These are phyloP conservation scores for Hippocampus guttulatus DNA, from an alignment of 2,113 vertebrate species.

Conservation along the genomic window DNA sequence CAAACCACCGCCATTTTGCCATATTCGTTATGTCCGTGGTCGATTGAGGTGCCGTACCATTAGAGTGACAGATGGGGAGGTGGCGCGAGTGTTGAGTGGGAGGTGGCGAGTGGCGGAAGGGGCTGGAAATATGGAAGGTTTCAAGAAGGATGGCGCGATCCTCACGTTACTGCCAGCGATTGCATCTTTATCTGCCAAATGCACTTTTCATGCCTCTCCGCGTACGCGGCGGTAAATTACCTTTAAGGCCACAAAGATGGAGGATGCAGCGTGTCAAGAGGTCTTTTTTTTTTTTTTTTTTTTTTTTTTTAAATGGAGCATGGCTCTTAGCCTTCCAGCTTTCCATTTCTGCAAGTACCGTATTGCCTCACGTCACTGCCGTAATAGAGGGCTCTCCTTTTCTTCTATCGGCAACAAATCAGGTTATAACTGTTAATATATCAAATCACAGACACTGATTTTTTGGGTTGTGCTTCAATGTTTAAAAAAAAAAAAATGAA, in stretches of 20 bases:
- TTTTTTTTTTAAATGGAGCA: constrained; percentile 37
- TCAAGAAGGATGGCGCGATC: constrained; percentile 25
- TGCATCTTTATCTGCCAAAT: constrained; percentile 68
- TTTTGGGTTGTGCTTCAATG: no score
- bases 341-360: constrained; percentile 3
- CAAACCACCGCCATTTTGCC: background rate
- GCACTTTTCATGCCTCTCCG: constrained; percentile 65
- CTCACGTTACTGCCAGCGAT: constrained; percentile 57
- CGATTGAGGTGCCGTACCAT: constrained; percentile 33
- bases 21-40: background rate
- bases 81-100: constrained; percentile 19
- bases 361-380: background rate
- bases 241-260: constrained; percentile 46
- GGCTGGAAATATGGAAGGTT: constrained; percentile 25
- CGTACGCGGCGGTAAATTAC: constrained; percentile 64
- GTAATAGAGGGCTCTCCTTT: background rate
- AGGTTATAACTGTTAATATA: background rate
- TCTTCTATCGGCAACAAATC: background rate
- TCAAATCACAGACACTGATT: no score
- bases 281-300: constrained; percentile 19
- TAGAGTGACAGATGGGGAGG: constrained; percentile 18
- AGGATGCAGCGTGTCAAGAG: constrained; percentile 21
- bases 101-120: constrained; percentile 22
- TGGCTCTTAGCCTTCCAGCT: constrained; percentile 6
- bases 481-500: no score